Evolutionary conservation across 2,113 vertebrate genomes (phyloP).

Genomic region (Castor canadensis): DNA sequence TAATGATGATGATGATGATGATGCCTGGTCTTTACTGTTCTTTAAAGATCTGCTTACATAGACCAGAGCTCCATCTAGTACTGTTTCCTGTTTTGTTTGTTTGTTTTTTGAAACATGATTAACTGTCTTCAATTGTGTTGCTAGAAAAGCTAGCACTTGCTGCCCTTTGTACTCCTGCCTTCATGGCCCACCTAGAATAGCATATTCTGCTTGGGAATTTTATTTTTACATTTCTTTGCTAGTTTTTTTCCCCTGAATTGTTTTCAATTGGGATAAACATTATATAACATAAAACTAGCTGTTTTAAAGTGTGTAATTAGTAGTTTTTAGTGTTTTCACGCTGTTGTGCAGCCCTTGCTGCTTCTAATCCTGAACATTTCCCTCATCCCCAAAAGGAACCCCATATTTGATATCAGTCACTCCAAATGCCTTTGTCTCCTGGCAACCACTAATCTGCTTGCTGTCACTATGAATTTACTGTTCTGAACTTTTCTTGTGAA

Average conservation of each 20-base stretch:
- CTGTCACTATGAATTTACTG: neutral
- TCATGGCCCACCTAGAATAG: neutral
- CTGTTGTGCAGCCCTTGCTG: neutral
- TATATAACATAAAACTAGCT: neutral
- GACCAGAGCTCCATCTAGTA: neutral
- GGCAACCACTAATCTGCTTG: neutral
- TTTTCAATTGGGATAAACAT: neutral
- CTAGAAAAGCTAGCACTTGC: neutral
- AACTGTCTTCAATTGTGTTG: neutral
- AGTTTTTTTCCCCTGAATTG: neutral
- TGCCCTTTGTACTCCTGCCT: neutral
- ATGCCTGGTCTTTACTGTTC: neutral
- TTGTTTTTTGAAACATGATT: too few relatives aligned
- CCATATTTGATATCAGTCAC: neutral
- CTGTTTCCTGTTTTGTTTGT: neutral
- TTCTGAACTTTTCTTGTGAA: neutral
- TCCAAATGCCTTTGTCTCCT: neutral
- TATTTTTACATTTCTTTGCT: neutral
- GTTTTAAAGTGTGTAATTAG: neutral
- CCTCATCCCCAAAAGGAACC: neutral
- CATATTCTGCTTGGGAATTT: neutral
- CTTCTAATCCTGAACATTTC: neutral
- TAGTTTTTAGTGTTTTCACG: neutral
- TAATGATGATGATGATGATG: too few relatives aligned
- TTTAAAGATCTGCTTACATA: neutral